These are phyloP conservation scores for Cephalopachus bancanus DNA, from an alignment of 2,797 vertebrate species.

Conservation along the genomic window DNA sequence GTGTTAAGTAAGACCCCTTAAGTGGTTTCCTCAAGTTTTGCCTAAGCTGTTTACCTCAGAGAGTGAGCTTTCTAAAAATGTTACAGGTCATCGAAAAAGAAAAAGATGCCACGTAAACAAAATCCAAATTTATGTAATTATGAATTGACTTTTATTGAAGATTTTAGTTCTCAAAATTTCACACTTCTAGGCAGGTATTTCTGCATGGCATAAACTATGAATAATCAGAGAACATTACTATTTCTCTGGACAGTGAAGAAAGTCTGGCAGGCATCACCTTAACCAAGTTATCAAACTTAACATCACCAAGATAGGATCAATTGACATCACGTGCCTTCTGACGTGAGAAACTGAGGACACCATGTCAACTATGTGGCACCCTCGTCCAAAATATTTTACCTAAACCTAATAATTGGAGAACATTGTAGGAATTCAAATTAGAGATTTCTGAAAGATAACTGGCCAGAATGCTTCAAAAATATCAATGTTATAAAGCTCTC, in stretches of 20 bases:
- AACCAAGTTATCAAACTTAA: background rate
- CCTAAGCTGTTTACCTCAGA: background rate
- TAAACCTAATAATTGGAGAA: background rate
- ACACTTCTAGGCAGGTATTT: background rate
- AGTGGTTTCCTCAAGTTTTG: background rate
- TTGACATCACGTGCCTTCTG: background rate
- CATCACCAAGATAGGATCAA: rapidly evolving
- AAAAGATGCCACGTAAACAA: background rate
- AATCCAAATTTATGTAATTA: background rate
- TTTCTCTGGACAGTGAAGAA: background rate
- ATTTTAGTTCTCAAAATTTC: background rate
- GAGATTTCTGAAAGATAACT: background rate
- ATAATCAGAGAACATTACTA: background rate
- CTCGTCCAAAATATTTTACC: background rate
- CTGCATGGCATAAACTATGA: too few species aligned
- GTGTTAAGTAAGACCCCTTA: too few species aligned
- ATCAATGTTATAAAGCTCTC: rapidly evolving
- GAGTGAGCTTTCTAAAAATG: background rate
- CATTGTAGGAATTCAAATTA: background rate
- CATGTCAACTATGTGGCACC: rapidly evolving
- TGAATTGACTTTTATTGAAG: background rate
- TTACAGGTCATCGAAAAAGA: background rate
- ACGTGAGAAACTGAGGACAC: rapidly evolving
- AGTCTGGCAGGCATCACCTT: rapidly evolving
- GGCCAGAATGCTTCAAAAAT: background rate